Percentiles rank a stretch among this genome's conserved stretches.
These are phyloP conservation scores for Pectinophora gossypiella DNA, from an alignment of 1,140 invertebrate genomes.

Conservation along the genomic window DNA sequence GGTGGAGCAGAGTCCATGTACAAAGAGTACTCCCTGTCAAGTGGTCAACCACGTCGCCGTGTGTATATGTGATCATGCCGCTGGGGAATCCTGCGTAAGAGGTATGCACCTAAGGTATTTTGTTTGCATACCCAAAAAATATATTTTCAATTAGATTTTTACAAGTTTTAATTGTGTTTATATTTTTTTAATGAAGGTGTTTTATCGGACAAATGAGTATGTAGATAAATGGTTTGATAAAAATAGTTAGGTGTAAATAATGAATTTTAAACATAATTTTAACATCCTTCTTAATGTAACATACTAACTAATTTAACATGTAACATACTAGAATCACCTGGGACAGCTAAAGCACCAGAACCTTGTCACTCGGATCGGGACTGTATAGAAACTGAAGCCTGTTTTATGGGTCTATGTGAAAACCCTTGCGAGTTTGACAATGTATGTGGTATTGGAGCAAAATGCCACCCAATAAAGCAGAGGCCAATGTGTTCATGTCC, in stretches of 20 bases:
- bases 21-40: conserved; percentile 80
- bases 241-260: conserved; percentile 9
- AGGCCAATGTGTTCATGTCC: conserved; percentile 87
- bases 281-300: conserved; percentile 30
- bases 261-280: conserved; percentile 53
- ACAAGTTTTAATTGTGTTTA: neutral
- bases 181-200: conserved; percentile 16
- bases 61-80: conserved; percentile 78
- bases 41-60: conserved; percentile 82
- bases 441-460: conserved; percentile 81
- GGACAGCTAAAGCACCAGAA: conserved; percentile 79
- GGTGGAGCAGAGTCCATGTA: conserved; percentile 78
- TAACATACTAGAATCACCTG: conserved; percentile 79
- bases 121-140: conserved; percentile 23
- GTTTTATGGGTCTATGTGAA: conserved; percentile 83
- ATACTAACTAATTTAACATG: conserved; percentile 66
- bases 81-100: conserved; percentile 65
- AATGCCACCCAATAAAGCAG: conserved; percentile 84
- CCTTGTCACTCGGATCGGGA: conserved; percentile 84
- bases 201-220: conserved; percentile 70
- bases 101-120: conserved; percentile 63
- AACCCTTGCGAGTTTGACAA: conserved; percentile 85
- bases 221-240: neutral
- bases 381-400: conserved; percentile 84
- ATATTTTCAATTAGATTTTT: conserved; percentile 11